phyloP scores from a whole-genome alignment of 2,888 invertebrate genomes.

The Papilio elwesi region DNA sequence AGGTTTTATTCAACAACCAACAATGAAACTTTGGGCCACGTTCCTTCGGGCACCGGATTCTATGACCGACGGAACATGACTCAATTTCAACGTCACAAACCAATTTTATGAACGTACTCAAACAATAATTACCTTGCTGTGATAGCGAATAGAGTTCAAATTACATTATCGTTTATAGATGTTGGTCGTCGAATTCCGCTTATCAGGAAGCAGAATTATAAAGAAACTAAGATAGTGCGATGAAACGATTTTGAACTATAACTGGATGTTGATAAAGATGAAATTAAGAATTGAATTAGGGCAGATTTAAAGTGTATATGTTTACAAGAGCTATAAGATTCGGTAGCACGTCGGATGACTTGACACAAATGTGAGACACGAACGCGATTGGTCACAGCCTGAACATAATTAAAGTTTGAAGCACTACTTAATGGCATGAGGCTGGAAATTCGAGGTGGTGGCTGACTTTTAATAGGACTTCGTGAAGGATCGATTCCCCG shows the following conservation, averaged over 20 bases:
- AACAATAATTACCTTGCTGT: constrained; percentile 60
- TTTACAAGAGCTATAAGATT: constrained; percentile 65
- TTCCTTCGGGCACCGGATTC: constrained; percentile 73
- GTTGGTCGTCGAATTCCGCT: constrained; percentile 63
- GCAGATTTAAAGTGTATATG: constrained; percentile 48
- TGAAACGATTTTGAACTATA: constrained; percentile 62
- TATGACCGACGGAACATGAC: constrained; percentile 66
- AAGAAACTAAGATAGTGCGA: constrained; percentile 55
- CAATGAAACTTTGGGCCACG: constrained; percentile 77
- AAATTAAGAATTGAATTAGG: constrained; percentile 48
- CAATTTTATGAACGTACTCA: constrained; percentile 53
- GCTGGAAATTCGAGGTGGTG: constrained; percentile 79
- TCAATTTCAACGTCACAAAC: constrained; percentile 62
- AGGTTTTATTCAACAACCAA: constrained; percentile 75
- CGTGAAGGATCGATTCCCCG: constrained; percentile 75
- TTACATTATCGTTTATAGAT: constrained; percentile 59
- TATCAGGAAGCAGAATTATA: constrained; percentile 57
- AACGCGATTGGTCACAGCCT: constrained; percentile 83
- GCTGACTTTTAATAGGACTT: constrained; percentile 81
- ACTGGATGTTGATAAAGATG: constrained; percentile 57
- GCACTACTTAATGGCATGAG: constrained; percentile 82
- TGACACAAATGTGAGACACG: constrained; percentile 80
- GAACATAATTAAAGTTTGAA: constrained; percentile 84
- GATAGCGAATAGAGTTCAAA: constrained; percentile 69
- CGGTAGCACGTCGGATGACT: constrained; percentile 84